Evolutionary conservation across 2,888 invertebrate genomes (phyloP).

Genomic region (Oithona nana): DNA sequence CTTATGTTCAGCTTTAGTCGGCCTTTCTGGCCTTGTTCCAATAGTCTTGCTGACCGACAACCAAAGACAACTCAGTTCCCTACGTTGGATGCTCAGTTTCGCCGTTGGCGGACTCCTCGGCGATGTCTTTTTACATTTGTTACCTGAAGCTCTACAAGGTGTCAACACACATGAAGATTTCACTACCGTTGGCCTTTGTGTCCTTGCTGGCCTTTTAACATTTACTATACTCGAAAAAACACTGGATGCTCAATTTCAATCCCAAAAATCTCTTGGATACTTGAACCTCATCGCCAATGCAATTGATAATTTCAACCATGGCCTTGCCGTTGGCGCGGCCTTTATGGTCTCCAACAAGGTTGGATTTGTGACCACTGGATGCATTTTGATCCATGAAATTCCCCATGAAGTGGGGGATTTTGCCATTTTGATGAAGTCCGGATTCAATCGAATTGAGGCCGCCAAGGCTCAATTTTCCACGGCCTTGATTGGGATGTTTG

Average conservation of each 20-base stretch:
- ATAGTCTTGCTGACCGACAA: constrained; percentile 82
- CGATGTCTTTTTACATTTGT: constrained; percentile 94
- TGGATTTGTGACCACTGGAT: constrained; percentile 65
- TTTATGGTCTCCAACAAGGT: constrained; percentile 68
- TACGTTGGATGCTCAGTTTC: constrained; percentile 54
- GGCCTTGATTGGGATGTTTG: constrained; percentile 68
- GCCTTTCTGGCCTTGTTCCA: constrained; percentile 80
- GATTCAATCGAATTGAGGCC: constrained; percentile 54
- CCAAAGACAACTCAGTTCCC: constrained; percentile 40
- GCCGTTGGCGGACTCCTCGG: constrained; percentile 89
- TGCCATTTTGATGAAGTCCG: constrained; percentile 92
- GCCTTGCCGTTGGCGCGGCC: constrained; percentile 63
- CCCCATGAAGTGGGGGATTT: constrained; percentile 99
- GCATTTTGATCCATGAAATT: constrained; percentile 89
- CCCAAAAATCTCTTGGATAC: constrained; percentile 60
- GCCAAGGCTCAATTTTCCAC: constrained; percentile 83
- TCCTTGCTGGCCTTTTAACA: constrained; percentile 51
- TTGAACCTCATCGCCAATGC: constrained; percentile 95
- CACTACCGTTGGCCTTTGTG: constrained; percentile 24
- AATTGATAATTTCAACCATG: constrained; percentile 97
- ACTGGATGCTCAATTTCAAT: constrained; percentile 53
- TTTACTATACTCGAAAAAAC: constrained; percentile 84
- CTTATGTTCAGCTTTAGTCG: constrained; percentile 75
- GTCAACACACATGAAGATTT: constrained; percentile 28
- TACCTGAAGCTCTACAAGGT: constrained; percentile 62